Conservation (phyloP, 2,888 invertebrate species). For the Phoenoteleia sp. region DNA sequence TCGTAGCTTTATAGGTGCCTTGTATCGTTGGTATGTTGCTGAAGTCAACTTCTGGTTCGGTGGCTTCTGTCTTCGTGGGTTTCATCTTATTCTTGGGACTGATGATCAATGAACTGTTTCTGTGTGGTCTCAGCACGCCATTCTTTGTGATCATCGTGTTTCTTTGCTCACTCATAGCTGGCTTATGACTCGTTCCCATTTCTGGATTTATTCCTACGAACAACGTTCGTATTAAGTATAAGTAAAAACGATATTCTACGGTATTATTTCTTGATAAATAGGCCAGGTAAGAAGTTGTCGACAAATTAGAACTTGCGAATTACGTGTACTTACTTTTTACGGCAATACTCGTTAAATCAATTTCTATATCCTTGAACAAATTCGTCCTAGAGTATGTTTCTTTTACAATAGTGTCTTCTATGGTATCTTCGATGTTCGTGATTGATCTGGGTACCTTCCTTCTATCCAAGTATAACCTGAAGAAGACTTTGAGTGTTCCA, state of each 20-base stretch:
- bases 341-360: conserved; percentile 91
- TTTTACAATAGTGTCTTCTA: conserved; percentile 91
- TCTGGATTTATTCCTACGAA: conserved; percentile 81
- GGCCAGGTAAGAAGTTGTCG: neutral
- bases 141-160: conserved; percentile 85
- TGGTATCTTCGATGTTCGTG: conserved; percentile 91
- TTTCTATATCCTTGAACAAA: conserved; percentile 91
- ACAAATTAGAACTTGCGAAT: conserved; percentile 1
- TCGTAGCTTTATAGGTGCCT: conserved; percentile 84
- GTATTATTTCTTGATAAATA: neutral
- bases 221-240: neutral
- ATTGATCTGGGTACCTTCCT: conserved; percentile 94
- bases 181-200: conserved; percentile 72
- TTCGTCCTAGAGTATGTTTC: conserved; percentile 92
- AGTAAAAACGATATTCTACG: neutral
- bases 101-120: conserved; percentile 81
- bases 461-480: conserved; percentile 92
- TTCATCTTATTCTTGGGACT: conserved; percentile 79
- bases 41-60: conserved; percentile 83
- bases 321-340: conserved; percentile 89
- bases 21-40: conserved; percentile 84
- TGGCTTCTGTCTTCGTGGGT: conserved; percentile 78
- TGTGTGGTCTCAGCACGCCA: conserved; percentile 82
- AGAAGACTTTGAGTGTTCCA: conserved; percentile 92
- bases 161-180: conserved; percentile 78